Percentiles rank a stretch among this genome's conserved stretches.
phyloP scores from a whole-genome alignment of 2,113 vertebrate species.

The Sylvia atricapilla region DNA sequence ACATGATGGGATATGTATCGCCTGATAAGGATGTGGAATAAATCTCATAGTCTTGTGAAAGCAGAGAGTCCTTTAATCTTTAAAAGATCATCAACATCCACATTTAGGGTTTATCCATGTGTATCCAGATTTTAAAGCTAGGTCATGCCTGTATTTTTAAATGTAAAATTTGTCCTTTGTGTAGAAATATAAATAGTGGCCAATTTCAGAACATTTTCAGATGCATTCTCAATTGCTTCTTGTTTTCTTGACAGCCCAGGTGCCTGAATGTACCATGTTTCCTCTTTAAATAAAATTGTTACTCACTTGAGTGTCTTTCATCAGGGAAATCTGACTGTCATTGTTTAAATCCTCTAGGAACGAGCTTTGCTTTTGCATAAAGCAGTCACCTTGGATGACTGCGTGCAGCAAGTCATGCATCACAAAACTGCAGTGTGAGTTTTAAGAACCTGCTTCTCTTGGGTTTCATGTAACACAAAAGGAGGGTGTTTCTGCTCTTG shows the following conservation, averaged over 20 bases:
- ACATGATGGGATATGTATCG: neutral
- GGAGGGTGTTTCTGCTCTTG: neutral
- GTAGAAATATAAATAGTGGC: neutral
- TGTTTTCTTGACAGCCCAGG: neutral
- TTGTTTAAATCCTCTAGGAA: slow-evolving; percentile 39
- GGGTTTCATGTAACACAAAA: neutral
- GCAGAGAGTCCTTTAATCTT: neutral
- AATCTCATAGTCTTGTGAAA: neutral
- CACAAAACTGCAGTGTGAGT: neutral
- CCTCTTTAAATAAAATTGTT: neutral
- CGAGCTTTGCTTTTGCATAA: slow-evolving; percentile 21
- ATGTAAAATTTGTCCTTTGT: neutral
- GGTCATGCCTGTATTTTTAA: neutral
- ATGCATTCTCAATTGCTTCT: neutral
- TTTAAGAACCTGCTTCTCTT: neutral
- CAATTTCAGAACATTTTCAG: neutral
- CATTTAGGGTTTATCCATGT: neutral
- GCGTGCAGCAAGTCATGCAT: neutral
- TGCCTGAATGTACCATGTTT: neutral
- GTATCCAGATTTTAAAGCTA: neutral
- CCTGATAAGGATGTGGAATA: neutral
- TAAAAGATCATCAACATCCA: neutral
- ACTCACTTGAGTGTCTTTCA: neutral
- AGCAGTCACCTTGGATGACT: slow-evolving; percentile 32
- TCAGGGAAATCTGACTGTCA: neutral